These are phyloP conservation scores for Patella caerulea DNA, from an alignment of 2,888 invertebrate species.

Conservation along the genomic window DNA sequence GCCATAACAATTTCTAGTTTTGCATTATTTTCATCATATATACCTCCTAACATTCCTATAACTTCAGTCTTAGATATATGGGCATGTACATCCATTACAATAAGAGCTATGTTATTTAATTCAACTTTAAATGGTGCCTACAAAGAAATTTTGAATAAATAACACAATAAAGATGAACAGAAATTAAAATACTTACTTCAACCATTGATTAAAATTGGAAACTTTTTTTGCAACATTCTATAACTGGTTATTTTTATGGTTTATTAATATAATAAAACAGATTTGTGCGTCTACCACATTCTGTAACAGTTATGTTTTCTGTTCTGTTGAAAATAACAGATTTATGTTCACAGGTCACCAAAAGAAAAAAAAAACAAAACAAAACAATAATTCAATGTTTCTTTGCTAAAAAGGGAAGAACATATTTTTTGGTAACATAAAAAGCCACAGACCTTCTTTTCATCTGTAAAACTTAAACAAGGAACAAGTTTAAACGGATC, in stretches of 20 bases:
- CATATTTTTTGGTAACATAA: no score
- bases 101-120: slow-evolving; percentile 77
- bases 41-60: slow-evolving; percentile 82
- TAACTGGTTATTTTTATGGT: not conserved
- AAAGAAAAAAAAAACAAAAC: slow-evolving; percentile 4
- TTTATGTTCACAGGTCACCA: no score
- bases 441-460: slow-evolving; percentile 73
- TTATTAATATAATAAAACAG: not conserved
- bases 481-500: slow-evolving; percentile 76
- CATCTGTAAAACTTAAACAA: slow-evolving; percentile 76
- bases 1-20: slow-evolving; percentile 75
- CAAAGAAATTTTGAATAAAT: slow-evolving; percentile 12
- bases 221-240: no score
- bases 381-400: not conserved
- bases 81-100: slow-evolving; percentile 81
- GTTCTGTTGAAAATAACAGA: no score
- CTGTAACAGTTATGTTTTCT: no score
- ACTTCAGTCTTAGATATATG: slow-evolving; percentile 81
- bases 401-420: no score
- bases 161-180: not conserved
- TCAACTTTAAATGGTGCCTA: slow-evolving; percentile 79
- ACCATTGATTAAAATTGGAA: no score
- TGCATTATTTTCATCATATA: slow-evolving; percentile 67
- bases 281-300: no score
- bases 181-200: no score